These are phyloP conservation scores for Etia nguti DNA, from an alignment of 2,113 vertebrate genomes.

Conservation along the genomic window DNA sequence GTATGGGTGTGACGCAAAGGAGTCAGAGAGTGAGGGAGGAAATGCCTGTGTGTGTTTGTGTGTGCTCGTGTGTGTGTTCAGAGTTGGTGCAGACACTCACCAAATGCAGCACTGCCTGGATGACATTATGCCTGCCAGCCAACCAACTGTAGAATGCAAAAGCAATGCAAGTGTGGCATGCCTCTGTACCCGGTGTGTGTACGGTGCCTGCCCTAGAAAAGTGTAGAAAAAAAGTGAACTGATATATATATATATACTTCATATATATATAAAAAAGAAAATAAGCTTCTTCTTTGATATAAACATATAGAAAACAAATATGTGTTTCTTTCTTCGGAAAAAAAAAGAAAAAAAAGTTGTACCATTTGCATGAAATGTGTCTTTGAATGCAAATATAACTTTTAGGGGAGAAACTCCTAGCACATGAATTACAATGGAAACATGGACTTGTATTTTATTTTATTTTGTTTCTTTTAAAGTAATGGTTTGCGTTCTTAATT, in stretches of 20 bases:
- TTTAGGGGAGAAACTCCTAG: constrained; percentile 56
- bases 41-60: neutral
- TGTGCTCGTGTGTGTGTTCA: neutral
- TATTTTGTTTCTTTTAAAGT: neutral
- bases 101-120: constrained; percentile 70
- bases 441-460: constrained; percentile 7
- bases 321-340: constrained; percentile 64
- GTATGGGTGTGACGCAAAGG: neutral
- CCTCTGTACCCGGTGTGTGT: constrained; percentile 83
- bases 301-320: constrained; percentile 70
- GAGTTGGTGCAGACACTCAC: constrained; percentile 17
- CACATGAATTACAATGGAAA: constrained; percentile 63
- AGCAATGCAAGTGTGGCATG: constrained; percentile 89
- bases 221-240: constrained; percentile 32
- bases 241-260: constrained; percentile 22
- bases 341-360: constrained; percentile 50
- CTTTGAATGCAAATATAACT: constrained; percentile 70
- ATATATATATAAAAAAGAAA: constrained; percentile 7
- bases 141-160: constrained; percentile 86
- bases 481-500: neutral
- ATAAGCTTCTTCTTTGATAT: constrained; percentile 66
- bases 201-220: constrained; percentile 80
- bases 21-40: neutral
- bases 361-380: constrained; percentile 77
- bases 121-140: constrained; percentile 78